These are phyloP conservation scores for Oxycera nigricornis DNA, from an alignment of 2,888 invertebrate genomes.

Conservation along the genomic window DNA sequence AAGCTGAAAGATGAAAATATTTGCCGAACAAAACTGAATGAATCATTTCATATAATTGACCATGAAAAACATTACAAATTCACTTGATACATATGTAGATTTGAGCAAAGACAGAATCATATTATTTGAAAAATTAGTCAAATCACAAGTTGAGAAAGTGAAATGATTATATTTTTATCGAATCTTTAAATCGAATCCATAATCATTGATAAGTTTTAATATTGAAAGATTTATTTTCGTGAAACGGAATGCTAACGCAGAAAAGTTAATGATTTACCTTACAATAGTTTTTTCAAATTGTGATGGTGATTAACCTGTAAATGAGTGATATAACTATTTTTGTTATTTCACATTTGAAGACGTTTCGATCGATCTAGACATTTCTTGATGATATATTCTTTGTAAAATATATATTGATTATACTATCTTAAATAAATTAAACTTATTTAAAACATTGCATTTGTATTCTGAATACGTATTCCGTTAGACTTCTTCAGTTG, in stretches of 20 bases:
- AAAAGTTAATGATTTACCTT: not conserved
- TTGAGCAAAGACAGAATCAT: not conserved
- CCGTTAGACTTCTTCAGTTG: too few relatives aligned
- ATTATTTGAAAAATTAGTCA: not conserved
- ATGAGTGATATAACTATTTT: slow-evolving; percentile 28
- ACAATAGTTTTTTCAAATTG: slow-evolving; percentile 29
- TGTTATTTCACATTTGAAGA: slow-evolving; percentile 26
- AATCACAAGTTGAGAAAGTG: not conserved
- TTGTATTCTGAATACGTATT: not conserved
- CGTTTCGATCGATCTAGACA: slow-evolving; percentile 14
- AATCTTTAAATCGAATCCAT: not conserved
- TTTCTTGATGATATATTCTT: slow-evolving; percentile 31
- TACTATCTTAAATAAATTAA: slow-evolving; percentile 19
- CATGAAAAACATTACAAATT: not conserved
- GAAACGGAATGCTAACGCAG: too few relatives aligned
- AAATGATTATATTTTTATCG: slow-evolving; percentile 11
- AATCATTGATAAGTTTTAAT: not conserved
- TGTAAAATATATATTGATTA: slow-evolving; percentile 15
- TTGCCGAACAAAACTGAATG: not conserved
- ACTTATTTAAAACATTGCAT: not conserved
- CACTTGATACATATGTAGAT: not conserved
- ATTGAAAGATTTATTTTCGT: not conserved
- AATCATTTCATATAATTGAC: not conserved
- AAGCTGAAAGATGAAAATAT: slow-evolving; percentile 23
- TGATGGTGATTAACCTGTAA: slow-evolving; percentile 11